These are phyloP conservation scores for Willowsia nigromaculata DNA, from an alignment of 2,888 invertebrate species.

Conservation along the genomic window DNA sequence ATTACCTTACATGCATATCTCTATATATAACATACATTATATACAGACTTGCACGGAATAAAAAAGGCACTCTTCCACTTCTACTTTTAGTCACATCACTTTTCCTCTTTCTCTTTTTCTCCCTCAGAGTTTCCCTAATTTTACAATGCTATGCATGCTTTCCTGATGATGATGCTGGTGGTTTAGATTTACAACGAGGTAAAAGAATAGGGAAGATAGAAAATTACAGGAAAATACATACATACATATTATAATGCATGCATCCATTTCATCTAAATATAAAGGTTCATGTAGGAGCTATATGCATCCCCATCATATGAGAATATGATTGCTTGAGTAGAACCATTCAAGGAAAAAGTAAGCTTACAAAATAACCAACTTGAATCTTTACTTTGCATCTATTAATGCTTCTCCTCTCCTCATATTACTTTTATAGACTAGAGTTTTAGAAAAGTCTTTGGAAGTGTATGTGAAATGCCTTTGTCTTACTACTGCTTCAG, in stretches of 20 bases:
- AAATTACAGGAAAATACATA: slow-evolving; percentile 3
- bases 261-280: background rate
- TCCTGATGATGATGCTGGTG: slow-evolving; percentile 26
- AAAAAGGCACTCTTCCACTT: slow-evolving; percentile 24
- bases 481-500: background rate
- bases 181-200: slow-evolving; percentile 58
- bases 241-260: background rate
- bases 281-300: background rate
- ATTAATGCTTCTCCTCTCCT: slow-evolving; percentile 35
- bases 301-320: background rate
- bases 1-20: background rate
- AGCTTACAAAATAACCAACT: slow-evolving; percentile 34
- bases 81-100: slow-evolving; percentile 38
- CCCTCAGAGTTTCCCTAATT: slow-evolving; percentile 7
- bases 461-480: slow-evolving; percentile 9
- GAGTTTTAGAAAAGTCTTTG: slow-evolving; percentile 49
- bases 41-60: background rate
- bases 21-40: background rate
- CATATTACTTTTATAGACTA: slow-evolving; percentile 61
- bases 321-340: slow-evolving; percentile 1
- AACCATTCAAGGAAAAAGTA: slow-evolving; percentile 54
- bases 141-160: slow-evolving; percentile 31
- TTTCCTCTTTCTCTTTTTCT: slow-evolving; percentile 35
- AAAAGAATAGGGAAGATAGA: slow-evolving; percentile 41
- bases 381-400: slow-evolving; percentile 43